Percentiles rank a stretch among this genome's conserved stretches.
phyloP scores from a whole-genome alignment of 2,797 vertebrate species.

The Chelmon rostratus region DNA sequence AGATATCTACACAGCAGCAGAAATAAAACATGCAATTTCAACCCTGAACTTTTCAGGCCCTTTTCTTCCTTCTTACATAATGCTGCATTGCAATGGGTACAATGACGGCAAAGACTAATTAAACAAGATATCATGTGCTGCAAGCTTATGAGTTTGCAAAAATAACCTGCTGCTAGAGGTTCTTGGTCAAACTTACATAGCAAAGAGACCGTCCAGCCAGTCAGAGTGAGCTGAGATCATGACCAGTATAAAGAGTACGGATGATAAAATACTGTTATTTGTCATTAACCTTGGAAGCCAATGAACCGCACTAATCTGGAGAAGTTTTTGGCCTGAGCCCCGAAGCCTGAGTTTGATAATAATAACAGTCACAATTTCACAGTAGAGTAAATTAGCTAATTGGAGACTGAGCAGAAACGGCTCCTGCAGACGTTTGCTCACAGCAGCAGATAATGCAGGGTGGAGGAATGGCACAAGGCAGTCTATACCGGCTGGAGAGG shows the following conservation, averaged over 20 bases:
- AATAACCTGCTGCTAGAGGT: not conserved
- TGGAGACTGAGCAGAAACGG: constrained; percentile 50
- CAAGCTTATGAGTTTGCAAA: not conserved
- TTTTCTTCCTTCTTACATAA: not conserved
- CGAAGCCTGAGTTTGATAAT: constrained; percentile 23
- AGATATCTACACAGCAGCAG: not conserved
- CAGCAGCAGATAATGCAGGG: constrained; percentile 30
- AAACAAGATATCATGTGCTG: not conserved
- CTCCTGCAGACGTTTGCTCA: constrained; percentile 45
- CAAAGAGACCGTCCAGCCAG: not conserved
- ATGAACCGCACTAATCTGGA: constrained; percentile 46
- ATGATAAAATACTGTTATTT: constrained; percentile 24
- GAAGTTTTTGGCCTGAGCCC: constrained; percentile 23
- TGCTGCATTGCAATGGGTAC: not conserved
- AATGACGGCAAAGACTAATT: not conserved
- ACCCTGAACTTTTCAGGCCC: no score
- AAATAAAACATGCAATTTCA: not conserved
- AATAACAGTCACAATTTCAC: constrained; percentile 60
- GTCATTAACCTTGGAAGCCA: constrained; percentile 40
- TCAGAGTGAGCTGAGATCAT: not conserved
- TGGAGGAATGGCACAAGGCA: constrained; percentile 5
- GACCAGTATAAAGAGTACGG: not conserved
- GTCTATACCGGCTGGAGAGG: constrained; percentile 11
- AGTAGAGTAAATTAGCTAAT: constrained; percentile 61
- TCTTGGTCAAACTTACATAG: constrained; percentile 6